Conservation (phyloP, 2,797 vertebrate genomes). For the Poeciliopsis presidionis region DNA sequence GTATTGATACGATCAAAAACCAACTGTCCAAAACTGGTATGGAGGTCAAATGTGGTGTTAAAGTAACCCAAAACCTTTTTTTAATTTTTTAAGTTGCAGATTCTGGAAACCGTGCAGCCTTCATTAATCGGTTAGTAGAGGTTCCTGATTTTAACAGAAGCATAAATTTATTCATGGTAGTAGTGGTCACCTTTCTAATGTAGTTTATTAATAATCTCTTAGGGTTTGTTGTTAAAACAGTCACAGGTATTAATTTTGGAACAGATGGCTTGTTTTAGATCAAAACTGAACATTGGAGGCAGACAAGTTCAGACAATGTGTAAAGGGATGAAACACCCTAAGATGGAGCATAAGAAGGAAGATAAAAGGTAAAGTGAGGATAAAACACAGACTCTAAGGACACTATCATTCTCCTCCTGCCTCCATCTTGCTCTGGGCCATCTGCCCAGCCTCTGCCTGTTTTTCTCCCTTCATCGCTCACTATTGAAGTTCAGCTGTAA, state of each 20-base stretch:
- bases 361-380: not conserved
- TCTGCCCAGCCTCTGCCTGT: conserved; percentile 28
- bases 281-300: not conserved
- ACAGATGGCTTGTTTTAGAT: conserved; percentile 9
- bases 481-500: conserved; percentile 54
- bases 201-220: not conserved
- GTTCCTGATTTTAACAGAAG: not conserved
- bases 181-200: not conserved
- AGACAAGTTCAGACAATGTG: not conserved
- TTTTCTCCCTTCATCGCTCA: conserved; percentile 32
- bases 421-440: conserved; percentile 36
- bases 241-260: conserved; percentile 2
- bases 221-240: not conserved
- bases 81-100: not conserved
- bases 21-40: not conserved
- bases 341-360: not conserved
- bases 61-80: not conserved
- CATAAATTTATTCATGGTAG: not conserved
- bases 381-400: conserved; percentile 1
- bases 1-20: not conserved
- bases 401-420: not conserved
- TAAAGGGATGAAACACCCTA: not conserved
- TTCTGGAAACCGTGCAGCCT: not conserved
- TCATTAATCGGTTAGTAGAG: not conserved
- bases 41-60: not conserved